Evolutionary conservation across 2,113 vertebrate genomes (phyloP).

Genomic region (Papio anubis): DNA sequence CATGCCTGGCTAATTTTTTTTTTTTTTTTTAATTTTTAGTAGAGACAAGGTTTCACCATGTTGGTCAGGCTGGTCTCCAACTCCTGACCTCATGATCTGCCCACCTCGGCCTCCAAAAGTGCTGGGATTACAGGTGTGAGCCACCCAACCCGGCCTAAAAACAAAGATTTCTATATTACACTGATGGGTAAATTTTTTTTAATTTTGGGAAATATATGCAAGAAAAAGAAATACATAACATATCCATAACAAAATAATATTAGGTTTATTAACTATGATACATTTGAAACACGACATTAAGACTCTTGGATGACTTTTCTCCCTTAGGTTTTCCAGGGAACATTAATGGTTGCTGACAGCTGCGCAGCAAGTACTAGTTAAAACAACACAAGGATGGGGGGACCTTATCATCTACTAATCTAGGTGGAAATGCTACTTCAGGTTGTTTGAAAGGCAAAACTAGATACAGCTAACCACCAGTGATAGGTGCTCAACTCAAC

Average conservation of each 20-base stretch:
- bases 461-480: background rate
- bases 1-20: no score
- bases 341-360: background rate
- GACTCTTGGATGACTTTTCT: background rate
- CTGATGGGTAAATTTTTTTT: background rate
- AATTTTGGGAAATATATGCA: background rate
- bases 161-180: background rate
- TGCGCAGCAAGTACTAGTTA: background rate
- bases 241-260: background rate
- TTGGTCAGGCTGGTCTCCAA: no score
- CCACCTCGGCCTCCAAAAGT: no score
- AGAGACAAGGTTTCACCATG: no score
- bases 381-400: background rate
- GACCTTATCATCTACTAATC: background rate
- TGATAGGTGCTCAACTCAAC: background rate
- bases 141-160: background rate
- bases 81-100: no score
- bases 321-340: background rate
- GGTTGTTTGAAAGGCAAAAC: constrained; percentile 22
- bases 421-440: constrained; percentile 6
- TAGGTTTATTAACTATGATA: background rate
- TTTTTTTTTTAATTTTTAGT: no score
- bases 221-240: background rate
- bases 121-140: no score
- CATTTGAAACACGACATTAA: background rate